phyloP scores from a whole-genome alignment of 2,113 vertebrate genomes.

The Atlantisia rogersi region DNA sequence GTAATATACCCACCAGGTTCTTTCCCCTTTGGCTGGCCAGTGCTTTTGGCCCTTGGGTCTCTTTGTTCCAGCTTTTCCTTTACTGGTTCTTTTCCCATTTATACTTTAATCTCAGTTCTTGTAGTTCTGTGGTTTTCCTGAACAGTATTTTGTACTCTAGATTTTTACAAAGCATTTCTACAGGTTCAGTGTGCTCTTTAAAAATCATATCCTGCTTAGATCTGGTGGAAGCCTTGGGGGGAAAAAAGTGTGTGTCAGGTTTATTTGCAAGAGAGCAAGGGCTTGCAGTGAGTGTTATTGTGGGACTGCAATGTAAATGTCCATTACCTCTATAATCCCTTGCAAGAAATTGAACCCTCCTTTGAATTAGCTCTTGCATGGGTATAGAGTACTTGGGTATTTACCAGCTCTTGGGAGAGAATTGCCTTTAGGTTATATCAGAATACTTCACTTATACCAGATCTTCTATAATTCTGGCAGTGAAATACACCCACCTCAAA shows the following conservation, averaged over 20 bases:
- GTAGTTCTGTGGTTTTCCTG: not conserved
- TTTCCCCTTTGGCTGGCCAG: not conserved
- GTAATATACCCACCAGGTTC: not conserved
- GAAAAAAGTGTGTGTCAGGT: not conserved
- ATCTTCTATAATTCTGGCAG: constrained; percentile 13
- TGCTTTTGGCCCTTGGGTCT: not conserved
- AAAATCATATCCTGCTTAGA: not conserved
- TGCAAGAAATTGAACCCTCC: constrained; percentile 29
- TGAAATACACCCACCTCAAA: not conserved
- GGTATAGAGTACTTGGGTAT: not conserved
- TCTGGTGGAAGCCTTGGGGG: not conserved
- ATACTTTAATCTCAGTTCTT: not conserved
- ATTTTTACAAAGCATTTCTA: not conserved
- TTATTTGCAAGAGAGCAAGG: constrained; percentile 23
- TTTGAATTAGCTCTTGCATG: not conserved
- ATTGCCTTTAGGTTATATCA: constrained; percentile 7
- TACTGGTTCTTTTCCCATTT: not conserved
- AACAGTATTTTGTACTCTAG: not conserved
- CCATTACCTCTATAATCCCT: constrained; percentile 7
- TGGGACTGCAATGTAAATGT: constrained; percentile 41
- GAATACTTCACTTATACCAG: not conserved
- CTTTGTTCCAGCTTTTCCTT: not conserved
- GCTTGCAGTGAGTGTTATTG: not conserved
- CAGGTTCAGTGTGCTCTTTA: not conserved
- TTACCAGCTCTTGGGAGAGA: not conserved